A percentile compares a stretch with the other conserved stretches of the same genome.
phyloP scores from a whole-genome alignment of 1,140 invertebrate species.

The Chrysoperla carnea region DNA sequence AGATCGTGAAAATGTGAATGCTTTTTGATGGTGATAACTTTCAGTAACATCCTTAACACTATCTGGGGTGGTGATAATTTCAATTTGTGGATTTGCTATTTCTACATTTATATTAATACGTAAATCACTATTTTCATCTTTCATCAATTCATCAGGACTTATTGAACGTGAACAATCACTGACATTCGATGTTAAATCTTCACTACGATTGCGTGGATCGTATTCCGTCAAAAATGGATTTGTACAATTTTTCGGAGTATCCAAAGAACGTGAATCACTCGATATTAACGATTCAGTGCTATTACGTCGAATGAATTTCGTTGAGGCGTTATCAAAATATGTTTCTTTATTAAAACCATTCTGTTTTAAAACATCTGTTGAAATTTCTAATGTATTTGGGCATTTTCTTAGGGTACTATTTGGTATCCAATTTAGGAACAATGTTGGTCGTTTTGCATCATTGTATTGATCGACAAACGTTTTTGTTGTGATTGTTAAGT shows the following conservation, averaged over 20 bases:
- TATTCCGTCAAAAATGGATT: neutral
- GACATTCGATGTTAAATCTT: neutral
- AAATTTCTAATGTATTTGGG: constrained; percentile 54
- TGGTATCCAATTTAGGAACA: constrained; percentile 87
- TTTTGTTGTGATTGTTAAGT: constrained; percentile 69
- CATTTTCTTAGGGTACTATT: constrained; percentile 77
- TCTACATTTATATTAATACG: constrained; percentile 39
- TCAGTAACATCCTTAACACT: constrained; percentile 22
- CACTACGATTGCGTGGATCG: neutral
- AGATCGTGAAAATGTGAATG: constrained; percentile 28
- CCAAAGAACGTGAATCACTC: neutral
- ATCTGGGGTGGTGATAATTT: constrained; percentile 37
- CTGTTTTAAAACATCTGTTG: constrained; percentile 19
- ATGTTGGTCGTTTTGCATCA: constrained; percentile 51
- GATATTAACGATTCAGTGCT: neutral
- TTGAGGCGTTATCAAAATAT: neutral
- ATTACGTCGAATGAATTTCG: neutral
- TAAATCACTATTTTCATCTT: constrained; percentile 1
- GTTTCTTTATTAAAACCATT: constrained; percentile 7
- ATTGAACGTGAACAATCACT: neutral
- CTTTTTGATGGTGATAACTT: constrained; percentile 10
- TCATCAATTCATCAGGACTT: neutral
- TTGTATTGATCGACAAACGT: constrained; percentile 51
- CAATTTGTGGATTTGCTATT: constrained; percentile 44
- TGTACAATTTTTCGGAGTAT: neutral